These are phyloP conservation scores for Steatocranus sp. DNA, from an alignment of 2,797 vertebrate genomes.

Conservation along the genomic window DNA sequence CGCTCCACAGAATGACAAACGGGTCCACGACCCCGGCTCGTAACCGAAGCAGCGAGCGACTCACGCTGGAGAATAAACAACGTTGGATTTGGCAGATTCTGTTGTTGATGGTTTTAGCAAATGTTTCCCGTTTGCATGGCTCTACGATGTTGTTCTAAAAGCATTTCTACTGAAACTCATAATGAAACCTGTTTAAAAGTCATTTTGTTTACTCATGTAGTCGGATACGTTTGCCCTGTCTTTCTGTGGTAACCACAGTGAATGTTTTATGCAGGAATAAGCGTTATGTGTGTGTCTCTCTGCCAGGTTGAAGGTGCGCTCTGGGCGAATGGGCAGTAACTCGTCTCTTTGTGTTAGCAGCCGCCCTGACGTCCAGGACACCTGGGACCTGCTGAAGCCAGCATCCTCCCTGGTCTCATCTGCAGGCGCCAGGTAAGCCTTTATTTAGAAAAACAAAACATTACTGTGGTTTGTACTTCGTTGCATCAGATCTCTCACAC, in stretches of 20 bases:
- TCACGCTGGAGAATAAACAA: not conserved
- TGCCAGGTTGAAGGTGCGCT: conserved; percentile 60
- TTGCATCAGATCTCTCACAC: not conserved
- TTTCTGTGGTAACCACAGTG: not conserved
- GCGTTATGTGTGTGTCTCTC: not conserved
- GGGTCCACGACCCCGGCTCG: not conserved
- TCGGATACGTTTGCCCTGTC: not conserved
- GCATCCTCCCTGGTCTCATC: conserved; percentile 28
- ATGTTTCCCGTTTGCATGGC: not conserved
- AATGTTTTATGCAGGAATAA: not conserved
- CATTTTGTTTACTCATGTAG: not conserved
- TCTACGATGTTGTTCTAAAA: not conserved
- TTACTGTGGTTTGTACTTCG: not conserved
- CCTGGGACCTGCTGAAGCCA: conserved; percentile 64
- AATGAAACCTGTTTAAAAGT: not conserved
- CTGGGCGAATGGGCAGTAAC: conserved; percentile 61
- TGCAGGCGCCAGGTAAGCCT: conserved; percentile 59
- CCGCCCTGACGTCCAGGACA: conserved; percentile 59
- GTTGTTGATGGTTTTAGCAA: not conserved
- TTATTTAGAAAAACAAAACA: not conserved
- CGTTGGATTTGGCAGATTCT: not conserved
- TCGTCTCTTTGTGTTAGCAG: conserved; percentile 61
- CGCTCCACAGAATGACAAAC: not conserved
- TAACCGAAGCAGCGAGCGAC: not conserved
- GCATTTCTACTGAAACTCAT: not conserved